Base-by-base conservation (phyloP, 2,888 invertebrate species). In the Galeopsomyia nigrocyanea region DNA sequence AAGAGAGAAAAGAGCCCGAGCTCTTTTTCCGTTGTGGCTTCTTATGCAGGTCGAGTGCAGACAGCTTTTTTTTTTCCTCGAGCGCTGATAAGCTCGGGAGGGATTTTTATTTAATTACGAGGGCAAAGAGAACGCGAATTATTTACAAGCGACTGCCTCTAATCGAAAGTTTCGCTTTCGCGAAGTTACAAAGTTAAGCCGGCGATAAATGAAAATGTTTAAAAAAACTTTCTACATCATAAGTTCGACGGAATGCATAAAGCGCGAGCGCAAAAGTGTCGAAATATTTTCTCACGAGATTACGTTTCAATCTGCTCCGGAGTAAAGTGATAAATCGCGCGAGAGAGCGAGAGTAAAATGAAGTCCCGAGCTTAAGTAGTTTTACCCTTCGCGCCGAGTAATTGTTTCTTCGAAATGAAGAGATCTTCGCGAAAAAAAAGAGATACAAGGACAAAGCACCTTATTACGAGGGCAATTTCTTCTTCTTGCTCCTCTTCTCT, bases 401-500 rank as follows among this genome's bases (percentile, higher is more conserved):
- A 71, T 67, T 67, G 72, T 58, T 63, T 63, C 31, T 31, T 62
- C 19, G 26, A 71, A 71, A 66, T 21, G 26, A 66, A 61, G 56
- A 22, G 7, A 49, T 31, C 26, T 31, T 39, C 2, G 49, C 6
- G 13, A 61, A 53, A 61, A 62, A 63, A 19, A 58, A 26, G 26
- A 62, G 31, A 31, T 51, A 67, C 50, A 39, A 21, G 31, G 56
- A 50, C 65, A 39, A 53, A 68, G 49, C 60, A 64, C 60, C 68
- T 63, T 68, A 71, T 67, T 67, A 62, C 49, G 39, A 31, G 39
- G 53, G 63, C 58, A 53, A 66, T 62, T 71, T 39, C 39, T 39
- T 39, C 13, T 16, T 57, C 47, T 49, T 26, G 26, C 26, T 26
- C 26, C 26, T 26, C 26, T 26, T 26, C 26, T 22, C 50, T 62